Conservation (phyloP, 1,140 invertebrate species). For the Pogonognathellus flavescens region DNA sequence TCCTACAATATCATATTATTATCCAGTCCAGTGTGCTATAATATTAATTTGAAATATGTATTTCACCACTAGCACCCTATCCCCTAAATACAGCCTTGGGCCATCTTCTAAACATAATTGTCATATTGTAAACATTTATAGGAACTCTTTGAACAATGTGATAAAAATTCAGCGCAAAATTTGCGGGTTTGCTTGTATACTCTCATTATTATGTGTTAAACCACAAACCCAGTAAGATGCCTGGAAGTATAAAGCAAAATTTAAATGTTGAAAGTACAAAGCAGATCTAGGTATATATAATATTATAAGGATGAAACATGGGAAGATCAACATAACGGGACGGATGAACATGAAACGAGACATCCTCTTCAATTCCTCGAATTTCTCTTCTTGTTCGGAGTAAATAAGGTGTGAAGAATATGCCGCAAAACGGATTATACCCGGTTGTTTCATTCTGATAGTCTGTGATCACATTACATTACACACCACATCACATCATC, state of each 20-base stretch:
- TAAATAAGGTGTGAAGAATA: conserved; percentile 66
- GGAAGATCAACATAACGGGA: conserved; percentile 46
- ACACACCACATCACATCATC: conserved; percentile 55
- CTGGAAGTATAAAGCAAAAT: background rate
- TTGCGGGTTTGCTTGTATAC: too few species aligned
- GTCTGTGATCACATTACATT: conserved; percentile 62
- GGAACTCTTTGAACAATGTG: too few species aligned
- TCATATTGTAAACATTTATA: too few species aligned
- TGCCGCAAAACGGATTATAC: conserved; percentile 63
- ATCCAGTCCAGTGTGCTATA: too few species aligned
- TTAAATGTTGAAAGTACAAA: background rate
- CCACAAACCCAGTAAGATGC: background rate
- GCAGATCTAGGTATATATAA: background rate
- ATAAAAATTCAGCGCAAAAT: too few species aligned
- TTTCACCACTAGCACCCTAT: too few species aligned
- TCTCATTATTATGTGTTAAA: background rate
- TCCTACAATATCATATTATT: too few species aligned
- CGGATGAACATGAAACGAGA: background rate
- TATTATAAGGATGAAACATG: background rate
- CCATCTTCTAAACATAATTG: too few species aligned
- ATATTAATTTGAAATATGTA: too few species aligned
- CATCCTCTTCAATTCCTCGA: conserved; percentile 20
- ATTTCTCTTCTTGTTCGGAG: conserved; percentile 60
- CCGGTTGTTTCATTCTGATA: conserved; percentile 65
- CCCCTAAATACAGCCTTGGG: too few species aligned